These are phyloP conservation scores for Idaea biselata DNA, from an alignment of 2,888 invertebrate species.

Conservation along the genomic window DNA sequence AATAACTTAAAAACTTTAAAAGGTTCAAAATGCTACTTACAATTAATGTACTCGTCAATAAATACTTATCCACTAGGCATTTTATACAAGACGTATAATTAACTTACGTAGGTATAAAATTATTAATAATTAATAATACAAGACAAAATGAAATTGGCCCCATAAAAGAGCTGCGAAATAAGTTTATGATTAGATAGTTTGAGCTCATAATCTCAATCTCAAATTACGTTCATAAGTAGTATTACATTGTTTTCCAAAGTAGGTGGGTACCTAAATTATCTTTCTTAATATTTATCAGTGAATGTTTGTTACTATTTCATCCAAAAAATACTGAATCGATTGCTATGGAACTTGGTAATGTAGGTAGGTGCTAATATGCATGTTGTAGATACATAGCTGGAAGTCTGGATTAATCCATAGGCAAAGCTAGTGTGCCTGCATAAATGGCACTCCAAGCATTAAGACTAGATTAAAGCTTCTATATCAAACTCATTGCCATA, in stretches of 20 bases:
- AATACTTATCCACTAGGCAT: constrained; percentile 72
- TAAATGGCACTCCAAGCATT: constrained; percentile 68
- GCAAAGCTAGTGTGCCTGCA: constrained; percentile 52
- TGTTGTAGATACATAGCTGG: too few relatives aligned
- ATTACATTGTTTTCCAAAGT: background rate
- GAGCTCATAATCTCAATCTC: constrained; percentile 36
- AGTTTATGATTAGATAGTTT: constrained; percentile 42
- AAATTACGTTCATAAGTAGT: background rate
- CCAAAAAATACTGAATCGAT: too few relatives aligned
- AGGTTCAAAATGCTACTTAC: constrained; percentile 70
- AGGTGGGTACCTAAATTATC: constrained; percentile 5
- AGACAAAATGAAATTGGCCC: constrained; percentile 69
- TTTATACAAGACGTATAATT: constrained; percentile 50
- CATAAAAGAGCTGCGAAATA: constrained; percentile 54
- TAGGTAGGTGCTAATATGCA: too few relatives aligned
- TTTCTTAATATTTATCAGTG: too few relatives aligned
- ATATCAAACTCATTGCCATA: constrained; percentile 65
- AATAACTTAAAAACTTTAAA: constrained; percentile 78
- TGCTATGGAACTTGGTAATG: too few relatives aligned
- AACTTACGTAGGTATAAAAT: constrained; percentile 21
- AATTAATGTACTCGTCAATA: constrained; percentile 62
- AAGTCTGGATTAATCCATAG: too few relatives aligned
- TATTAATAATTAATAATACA: constrained; percentile 38
- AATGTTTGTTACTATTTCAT: too few relatives aligned
- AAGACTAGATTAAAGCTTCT: constrained; percentile 80